Evolutionary conservation across 2,888 invertebrate species (phyloP).

Genomic region (Lithosia quadra): DNA sequence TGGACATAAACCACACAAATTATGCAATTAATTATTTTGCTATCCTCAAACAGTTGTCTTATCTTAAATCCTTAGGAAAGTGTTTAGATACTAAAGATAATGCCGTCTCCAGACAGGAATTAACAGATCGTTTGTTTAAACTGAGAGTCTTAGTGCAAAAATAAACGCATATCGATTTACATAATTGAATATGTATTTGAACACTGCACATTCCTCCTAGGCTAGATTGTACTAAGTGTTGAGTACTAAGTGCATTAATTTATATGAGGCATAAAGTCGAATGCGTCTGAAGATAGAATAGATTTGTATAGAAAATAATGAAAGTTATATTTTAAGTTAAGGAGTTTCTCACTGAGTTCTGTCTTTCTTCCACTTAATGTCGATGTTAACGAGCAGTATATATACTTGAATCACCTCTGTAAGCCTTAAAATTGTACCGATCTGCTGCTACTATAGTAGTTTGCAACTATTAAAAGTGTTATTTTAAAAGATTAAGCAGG

Average conservation of each 20-base stretch:
- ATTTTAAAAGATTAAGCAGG: no score
- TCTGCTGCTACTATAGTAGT: no score
- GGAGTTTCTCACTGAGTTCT: not conserved
- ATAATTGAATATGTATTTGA: conserved; percentile 52
- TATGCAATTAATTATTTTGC: not conserved
- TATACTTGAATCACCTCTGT: no score
- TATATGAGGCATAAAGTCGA: not conserved
- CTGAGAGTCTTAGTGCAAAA: conserved; percentile 39
- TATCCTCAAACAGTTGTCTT: not conserved
- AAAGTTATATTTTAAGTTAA: not conserved
- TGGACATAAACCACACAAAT: not conserved
- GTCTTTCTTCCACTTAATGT: not conserved
- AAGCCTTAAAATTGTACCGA: no score
- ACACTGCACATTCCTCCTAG: conserved; percentile 44
- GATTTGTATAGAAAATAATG: not conserved
- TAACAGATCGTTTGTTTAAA: conserved; percentile 41
- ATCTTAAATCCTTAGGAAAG: not conserved
- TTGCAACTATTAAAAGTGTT: no score
- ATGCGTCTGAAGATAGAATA: not conserved
- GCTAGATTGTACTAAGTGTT: conserved; percentile 31
- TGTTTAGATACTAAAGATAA: not conserved
- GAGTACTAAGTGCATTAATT: conserved; percentile 22
- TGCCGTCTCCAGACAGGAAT: conserved; percentile 26
- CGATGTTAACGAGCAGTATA: not conserved
- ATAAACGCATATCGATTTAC: conserved; percentile 43